Conservation (phyloP, 2,888 invertebrate species). For the Helicoverpa assulta region DNA sequence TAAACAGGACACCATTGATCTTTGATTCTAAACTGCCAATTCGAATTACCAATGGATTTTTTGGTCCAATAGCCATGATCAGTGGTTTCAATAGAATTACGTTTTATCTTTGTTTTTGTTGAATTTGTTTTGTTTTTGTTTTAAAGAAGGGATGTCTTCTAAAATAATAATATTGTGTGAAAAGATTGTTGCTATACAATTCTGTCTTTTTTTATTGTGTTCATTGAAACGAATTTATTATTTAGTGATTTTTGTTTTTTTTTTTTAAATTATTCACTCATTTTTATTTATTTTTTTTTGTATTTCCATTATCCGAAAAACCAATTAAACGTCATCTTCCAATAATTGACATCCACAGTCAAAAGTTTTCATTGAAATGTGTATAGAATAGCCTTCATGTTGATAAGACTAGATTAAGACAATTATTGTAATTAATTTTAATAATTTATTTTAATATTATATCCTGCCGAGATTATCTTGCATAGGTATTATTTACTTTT, state of each 20-base stretch:
- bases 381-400: conserved; percentile 64
- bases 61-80: conserved; percentile 26
- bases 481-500: conserved; percentile 69
- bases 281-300: no score
- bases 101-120: conserved; percentile 4
- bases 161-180: background rate
- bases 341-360: conserved; percentile 38
- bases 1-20: conserved; percentile 43
- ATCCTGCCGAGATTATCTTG: conserved; percentile 62
- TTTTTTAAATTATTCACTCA: background rate
- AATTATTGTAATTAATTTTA: conserved; percentile 56
- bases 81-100: conserved; percentile 27
- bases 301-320: no score
- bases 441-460: conserved; percentile 43
- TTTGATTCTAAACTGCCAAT: conserved; percentile 48
- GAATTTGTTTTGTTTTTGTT: background rate
- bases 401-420: conserved; percentile 54
- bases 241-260: background rate
- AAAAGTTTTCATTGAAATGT: conserved; percentile 59
- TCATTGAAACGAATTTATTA: no score
- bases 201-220: background rate
- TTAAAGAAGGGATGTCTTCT: background rate
- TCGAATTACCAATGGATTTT: conserved; percentile 36
- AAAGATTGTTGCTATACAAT: no score
- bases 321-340: background rate